Evolutionary conservation across 2,888 invertebrate genomes (phyloP), one percentile per base, ranked within the genome.

Genomic region (Anoplius nigerrimus): DNA sequence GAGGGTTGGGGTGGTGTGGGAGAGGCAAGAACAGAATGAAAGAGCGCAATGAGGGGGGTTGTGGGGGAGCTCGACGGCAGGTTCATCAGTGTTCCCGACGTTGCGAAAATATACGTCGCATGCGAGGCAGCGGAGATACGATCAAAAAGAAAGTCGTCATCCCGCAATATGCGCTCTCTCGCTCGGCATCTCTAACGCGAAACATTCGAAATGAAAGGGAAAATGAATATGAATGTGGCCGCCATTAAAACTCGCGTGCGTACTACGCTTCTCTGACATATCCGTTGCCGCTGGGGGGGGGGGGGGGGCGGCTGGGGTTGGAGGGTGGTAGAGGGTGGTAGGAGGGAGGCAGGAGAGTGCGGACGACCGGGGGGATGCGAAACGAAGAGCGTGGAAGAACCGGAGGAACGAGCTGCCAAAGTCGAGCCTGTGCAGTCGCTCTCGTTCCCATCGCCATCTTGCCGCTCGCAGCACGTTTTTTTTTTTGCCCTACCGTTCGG

Each of bases 191-290:
- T 20, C 63, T 27, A 62, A 62, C 59, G 48, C 57, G 48, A 61
- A 63, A 65, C 53, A 56, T 59, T 59, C 57, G 42, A 52, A 66
- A 62, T 62, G 71, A 67, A 71, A 62, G 64, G 52, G 22, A 56
- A 62, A 60, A 69, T 69, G 69, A 69, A 62, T 66, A 64, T 64
- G 69, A 68, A 78, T 69, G 65, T 52, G 16, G 24, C 54, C 16
- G 53, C 56, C 74, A 69, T 74, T 76, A 74, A 76, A 76, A 76
- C 64, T 34, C 15, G 55, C 34, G 54, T 71, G 64, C 73, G 58
- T 65, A 13, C 22, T 54, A 58, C 55, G 11, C 1, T 1, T 34
- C 34, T 34, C 34, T 34, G 34, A 34, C 34, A 34, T 34, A 24
- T 53, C 13, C 27, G 42, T 8, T 18, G 55, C 4, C 8, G 52